phyloP scores from a whole-genome alignment of 1,140 invertebrate genomes.

The Drosophila kikkawai region DNA sequence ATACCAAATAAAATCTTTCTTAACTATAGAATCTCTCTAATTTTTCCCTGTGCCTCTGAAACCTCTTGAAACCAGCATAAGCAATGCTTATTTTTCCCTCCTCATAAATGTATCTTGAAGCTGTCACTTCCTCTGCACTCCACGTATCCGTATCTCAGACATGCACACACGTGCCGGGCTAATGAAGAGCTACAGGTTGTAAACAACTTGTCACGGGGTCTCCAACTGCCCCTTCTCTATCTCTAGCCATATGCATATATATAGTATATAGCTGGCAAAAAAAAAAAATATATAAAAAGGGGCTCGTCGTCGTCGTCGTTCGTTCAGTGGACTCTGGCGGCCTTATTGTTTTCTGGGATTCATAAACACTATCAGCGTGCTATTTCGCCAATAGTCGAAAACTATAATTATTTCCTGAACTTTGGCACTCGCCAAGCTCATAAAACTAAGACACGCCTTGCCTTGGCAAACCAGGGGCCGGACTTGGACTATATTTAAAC shows the following conservation, averaged over 20 bases:
- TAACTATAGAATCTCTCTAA: too few species aligned
- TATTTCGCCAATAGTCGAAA: slow-evolving; percentile 31
- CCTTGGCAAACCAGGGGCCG: slow-evolving; percentile 24
- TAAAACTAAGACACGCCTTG: slow-evolving; percentile 25
- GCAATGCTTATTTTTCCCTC: not conserved
- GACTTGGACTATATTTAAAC: slow-evolving; percentile 16
- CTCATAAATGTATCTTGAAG: slow-evolving; percentile 32
- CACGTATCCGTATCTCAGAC: slow-evolving; percentile 22
- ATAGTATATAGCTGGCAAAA: slow-evolving; percentile 19
- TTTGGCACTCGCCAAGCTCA: slow-evolving; percentile 16
- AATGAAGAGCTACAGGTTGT: slow-evolving; percentile 51
- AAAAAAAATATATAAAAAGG: slow-evolving; percentile 22
- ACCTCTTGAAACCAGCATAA: slow-evolving; percentile 18
- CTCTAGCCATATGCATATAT: slow-evolving; percentile 10
- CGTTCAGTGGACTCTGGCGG: slow-evolving; percentile 7
- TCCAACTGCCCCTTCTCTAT: slow-evolving; percentile 2
- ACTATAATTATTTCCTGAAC: slow-evolving; percentile 17
- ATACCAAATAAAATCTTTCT: not conserved
- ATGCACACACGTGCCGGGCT: slow-evolving; percentile 36
- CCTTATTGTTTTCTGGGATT: slow-evolving; percentile 16
- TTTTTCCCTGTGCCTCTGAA: not conserved
- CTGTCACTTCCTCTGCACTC: slow-evolving; percentile 25
- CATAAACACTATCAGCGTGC: slow-evolving; percentile 15
- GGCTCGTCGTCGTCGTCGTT: slow-evolving; percentile 36
- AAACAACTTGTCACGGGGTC: slow-evolving; percentile 36